These are phyloP conservation scores for Neopipo cinnamomea DNA, from an alignment of 2,113 vertebrate species.

Conservation along the genomic window DNA sequence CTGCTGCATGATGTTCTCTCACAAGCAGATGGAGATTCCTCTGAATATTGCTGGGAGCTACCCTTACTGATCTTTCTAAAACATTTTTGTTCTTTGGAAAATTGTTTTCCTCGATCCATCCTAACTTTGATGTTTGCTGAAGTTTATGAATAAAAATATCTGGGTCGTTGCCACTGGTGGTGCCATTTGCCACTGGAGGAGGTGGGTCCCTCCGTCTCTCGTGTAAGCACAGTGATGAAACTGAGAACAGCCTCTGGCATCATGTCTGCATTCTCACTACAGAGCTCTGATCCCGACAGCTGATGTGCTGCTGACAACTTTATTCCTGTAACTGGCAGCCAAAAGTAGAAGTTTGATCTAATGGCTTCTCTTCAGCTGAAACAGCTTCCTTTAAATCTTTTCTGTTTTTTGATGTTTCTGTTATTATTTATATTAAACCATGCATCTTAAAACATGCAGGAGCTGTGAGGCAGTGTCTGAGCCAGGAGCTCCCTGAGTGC, in stretches of 20 bases:
- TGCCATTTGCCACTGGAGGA: not conserved
- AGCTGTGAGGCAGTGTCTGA: not conserved
- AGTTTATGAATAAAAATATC: conserved; percentile 35
- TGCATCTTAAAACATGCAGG: not conserved
- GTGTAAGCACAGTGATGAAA: conserved; percentile 5
- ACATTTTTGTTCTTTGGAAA: not conserved
- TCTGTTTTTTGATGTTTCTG: not conserved
- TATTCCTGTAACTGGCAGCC: conserved; percentile 56
- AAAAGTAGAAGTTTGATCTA: conserved; percentile 40
- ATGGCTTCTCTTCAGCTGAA: conserved; percentile 16
- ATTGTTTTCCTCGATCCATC: not conserved
- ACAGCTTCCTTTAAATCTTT: conserved; percentile 2
- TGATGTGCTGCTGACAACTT: conserved; percentile 66
- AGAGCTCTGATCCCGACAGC: conserved; percentile 32
- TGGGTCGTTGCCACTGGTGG: not conserved
- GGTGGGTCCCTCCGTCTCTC: not conserved
- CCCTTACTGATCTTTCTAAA: not conserved
- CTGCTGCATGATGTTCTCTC: not conserved
- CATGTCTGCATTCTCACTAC: conserved; percentile 16
- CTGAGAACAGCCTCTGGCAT: conserved; percentile 34
- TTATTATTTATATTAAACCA: conserved; percentile 29
- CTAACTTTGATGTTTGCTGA: not conserved
- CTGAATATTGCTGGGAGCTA: not conserved
- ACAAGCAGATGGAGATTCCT: not conserved
- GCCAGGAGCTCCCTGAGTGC: not conserved